Evolutionary conservation across 2,888 invertebrate species (phyloP), one percentile per base, ranked within the genome.

Genomic region (Acronicta psi): DNA sequence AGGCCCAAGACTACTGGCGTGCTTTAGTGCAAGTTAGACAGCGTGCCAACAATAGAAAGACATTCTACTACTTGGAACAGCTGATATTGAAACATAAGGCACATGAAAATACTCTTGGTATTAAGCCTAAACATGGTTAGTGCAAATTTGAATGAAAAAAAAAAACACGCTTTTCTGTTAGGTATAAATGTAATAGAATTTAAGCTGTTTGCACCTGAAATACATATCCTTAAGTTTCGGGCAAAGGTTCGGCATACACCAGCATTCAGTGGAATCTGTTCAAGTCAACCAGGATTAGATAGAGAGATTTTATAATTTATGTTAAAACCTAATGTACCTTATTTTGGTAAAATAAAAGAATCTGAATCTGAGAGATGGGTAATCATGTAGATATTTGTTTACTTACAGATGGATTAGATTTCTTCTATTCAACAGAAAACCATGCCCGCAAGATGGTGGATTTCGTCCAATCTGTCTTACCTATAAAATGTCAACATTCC

Each of bases 1-100:
- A 99, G 90, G 99, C 99, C 0, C 99, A 99, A 87, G 97, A 99
- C 90, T 99, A 96, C 85, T 99, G 99, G 99, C 97, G 97, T 80
- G 98, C 99, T 38, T 80, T 98, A 87, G 97, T 98, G 53, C 97
- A 99, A 96, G 96, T 98, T 7, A 94, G 98, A 29, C 98, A 98
- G 82, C 96, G 97, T 58, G 96, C 98, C 0, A 97, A 97, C 73
- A 99, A 99, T 89, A 98, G 99, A 85, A 99, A 99, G 90, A 99
- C 99, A 0, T 97, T 99, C 82, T 99, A 97, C 87, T 99, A 99
- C 85, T 94, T 99, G 81, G 99, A 99, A 86, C 99, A 99, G 87
- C 90, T 99, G 66, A 98, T 99, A 82, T 92, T 99, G 72, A 99
- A 99, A 87, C 98, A 99, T 84, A 98, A 97, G 79, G 99, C 98